These are phyloP conservation scores for Oceanodroma leucorhoa DNA, from an alignment of 2,797 vertebrate genomes.

Conservation along the genomic window DNA sequence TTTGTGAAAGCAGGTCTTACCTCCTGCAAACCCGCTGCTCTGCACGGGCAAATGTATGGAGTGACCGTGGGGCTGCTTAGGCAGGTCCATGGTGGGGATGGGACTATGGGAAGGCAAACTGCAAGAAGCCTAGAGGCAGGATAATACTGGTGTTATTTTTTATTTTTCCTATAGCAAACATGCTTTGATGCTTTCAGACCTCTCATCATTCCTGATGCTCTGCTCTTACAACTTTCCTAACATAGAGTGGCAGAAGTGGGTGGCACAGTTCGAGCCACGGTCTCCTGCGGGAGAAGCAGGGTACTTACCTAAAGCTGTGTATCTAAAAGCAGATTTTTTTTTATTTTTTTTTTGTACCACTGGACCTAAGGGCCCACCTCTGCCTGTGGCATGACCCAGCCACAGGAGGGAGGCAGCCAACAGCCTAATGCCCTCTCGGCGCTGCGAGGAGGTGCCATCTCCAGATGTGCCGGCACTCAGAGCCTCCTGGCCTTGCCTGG, in stretches of 20 bases:
- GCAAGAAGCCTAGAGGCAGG: background rate
- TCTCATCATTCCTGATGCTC: background rate
- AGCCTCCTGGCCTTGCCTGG: background rate
- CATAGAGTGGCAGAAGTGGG: fast-evolving
- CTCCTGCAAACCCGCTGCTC: background rate
- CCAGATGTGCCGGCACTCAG: background rate
- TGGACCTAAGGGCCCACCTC: background rate
- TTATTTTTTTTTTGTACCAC: too few species aligned
- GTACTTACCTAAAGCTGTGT: background rate
- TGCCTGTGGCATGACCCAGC: background rate
- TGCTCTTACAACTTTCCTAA: background rate
- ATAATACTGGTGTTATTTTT: background rate
- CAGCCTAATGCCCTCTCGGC: fast-evolving
- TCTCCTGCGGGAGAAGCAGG: background rate
- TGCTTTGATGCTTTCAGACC: background rate
- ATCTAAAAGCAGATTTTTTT: background rate
- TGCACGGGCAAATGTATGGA: fast-evolving
- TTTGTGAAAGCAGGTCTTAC: background rate
- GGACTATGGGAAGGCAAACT: fast-evolving
- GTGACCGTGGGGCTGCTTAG: fast-evolving
- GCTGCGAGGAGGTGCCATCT: background rate
- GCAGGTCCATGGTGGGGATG: fast-evolving
- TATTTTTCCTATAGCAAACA: background rate
- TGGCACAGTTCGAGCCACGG: background rate
- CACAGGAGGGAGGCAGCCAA: background rate